Evolutionary conservation across 2,113 vertebrate species (phyloP).

Genomic region (Alectura lathami): DNA sequence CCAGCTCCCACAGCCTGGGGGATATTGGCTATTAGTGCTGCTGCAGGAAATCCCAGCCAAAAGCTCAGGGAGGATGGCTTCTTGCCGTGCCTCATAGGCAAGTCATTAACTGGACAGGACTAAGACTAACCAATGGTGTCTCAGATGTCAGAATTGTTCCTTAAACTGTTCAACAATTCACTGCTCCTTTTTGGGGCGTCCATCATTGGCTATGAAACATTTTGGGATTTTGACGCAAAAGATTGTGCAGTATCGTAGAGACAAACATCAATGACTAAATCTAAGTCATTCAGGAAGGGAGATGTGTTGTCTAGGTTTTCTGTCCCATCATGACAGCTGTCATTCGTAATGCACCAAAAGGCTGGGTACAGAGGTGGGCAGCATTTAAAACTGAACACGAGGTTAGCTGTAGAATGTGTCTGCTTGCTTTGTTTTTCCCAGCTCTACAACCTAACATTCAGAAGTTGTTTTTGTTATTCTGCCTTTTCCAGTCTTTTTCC

Average conservation of each 20-base stretch:
- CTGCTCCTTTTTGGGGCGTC: not conserved
- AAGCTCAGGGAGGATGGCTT: not conserved
- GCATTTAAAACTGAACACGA: accelerated
- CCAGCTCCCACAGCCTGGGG: not conserved
- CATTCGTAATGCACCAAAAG: not conserved
- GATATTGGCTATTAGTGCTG: not conserved
- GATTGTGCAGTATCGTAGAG: not conserved
- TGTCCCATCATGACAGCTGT: not conserved
- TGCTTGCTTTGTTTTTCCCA: not conserved
- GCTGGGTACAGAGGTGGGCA: not conserved
- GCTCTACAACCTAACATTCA: not conserved
- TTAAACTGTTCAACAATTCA: not conserved
- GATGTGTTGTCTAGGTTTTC: not conserved
- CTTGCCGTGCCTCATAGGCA: not conserved
- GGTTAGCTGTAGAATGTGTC: not conserved
- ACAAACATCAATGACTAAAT: not conserved
- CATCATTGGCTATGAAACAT: not conserved
- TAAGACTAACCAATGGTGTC: accelerated
- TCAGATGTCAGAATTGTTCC: not conserved
- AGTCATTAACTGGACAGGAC: not conserved
- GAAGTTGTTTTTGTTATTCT: not conserved
- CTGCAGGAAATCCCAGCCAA: not conserved
- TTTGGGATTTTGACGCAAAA: not conserved
- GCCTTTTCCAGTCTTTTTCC: not conserved
- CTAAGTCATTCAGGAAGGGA: not conserved